Evolutionary conservation across 2,113 vertebrate genomes (phyloP), one percentile per base, ranked within the genome.

Genomic region (Perca fluviatilis): DNA sequence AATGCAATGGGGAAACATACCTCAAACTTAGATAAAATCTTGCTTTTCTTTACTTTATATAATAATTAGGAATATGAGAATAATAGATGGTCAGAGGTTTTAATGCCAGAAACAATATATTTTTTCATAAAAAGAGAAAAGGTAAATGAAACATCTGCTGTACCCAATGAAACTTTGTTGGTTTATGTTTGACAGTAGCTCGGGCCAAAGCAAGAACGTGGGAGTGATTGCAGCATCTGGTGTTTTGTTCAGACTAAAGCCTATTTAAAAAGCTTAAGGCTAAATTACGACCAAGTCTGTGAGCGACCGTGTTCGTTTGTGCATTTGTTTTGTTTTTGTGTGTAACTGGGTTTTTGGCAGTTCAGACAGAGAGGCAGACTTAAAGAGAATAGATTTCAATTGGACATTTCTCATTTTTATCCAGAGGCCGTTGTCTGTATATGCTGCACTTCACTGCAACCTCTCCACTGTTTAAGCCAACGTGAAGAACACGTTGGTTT

Each of bases 161-260:
- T 49, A 10, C n/a, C 62, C 75, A 54, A 27, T 83, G 57, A 82
- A 89, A 81, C 78, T 73, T 68, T 75, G 82, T 67, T 64, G 57
- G 19, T 87, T 64, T 80, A 53, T 66, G 79, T 85, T 57, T 71
- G 81, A 86, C 80, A 78, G 80, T 53, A 80, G 77, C 65, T 80
- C 54, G 13, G 56, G 84, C 90, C 82, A 81, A 63, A 75, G 82
- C 62, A 79, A 82, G 82, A 90, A 50, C 87, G 79, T 88, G 80
- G 79, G 88, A 87, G 87, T 80, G 80, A 89, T 81, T 87, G 85
- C 86, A 91, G 86, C 93, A 92, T 93, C 89, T 92, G 90, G 86
- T 90, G 91, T 88, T 90, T 66, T 89, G 77, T 86, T 76, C 77
- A 78, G 74, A 43, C 76, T 60, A 56, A 85, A 88, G 82, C 73